These are phyloP conservation scores for Apostichopus californicus DNA, from an alignment of 35 echinoderm and acorn worm species.

Conservation along the genomic window DNA sequence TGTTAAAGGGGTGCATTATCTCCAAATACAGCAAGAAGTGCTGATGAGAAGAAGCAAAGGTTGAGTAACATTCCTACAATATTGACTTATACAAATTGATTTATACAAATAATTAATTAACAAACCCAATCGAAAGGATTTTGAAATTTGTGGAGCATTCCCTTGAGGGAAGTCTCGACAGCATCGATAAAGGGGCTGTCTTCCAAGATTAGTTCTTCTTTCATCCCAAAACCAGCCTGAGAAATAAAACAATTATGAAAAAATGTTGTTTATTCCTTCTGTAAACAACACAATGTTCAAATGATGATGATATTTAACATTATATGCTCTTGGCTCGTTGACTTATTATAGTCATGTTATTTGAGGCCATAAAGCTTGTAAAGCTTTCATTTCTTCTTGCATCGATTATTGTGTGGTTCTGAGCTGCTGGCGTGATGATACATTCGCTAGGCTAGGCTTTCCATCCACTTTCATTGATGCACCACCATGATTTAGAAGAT, in stretches of 20 bases:
- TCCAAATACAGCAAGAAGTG: too few relatives aligned
- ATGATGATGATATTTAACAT: neutral
- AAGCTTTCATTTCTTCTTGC: neutral
- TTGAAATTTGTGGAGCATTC: neutral
- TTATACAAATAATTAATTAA: neutral
- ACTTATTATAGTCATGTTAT: neutral
- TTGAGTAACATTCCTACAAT: too few relatives aligned
- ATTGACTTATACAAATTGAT: too few relatives aligned
- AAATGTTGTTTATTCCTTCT: too few relatives aligned
- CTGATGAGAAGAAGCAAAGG: too few relatives aligned
- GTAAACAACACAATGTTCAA: neutral
- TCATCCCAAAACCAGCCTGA: slow-evolving; percentile 23
- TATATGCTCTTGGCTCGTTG: neutral
- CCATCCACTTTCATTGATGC: too few relatives aligned
- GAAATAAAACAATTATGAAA: neutral
- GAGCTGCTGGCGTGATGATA: too few relatives aligned
- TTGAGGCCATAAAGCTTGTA: neutral
- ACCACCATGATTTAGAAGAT: too few relatives aligned
- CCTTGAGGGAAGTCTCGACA: neutral
- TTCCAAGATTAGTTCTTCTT: neutral
- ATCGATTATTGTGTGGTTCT: too few relatives aligned
- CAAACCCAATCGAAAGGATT: neutral
- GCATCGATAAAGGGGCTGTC: neutral
- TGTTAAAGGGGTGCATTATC: too few relatives aligned
- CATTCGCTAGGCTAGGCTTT: too few relatives aligned